phyloP scores from a whole-genome alignment of 2,888 invertebrate species.

The Trichacis sp. region DNA sequence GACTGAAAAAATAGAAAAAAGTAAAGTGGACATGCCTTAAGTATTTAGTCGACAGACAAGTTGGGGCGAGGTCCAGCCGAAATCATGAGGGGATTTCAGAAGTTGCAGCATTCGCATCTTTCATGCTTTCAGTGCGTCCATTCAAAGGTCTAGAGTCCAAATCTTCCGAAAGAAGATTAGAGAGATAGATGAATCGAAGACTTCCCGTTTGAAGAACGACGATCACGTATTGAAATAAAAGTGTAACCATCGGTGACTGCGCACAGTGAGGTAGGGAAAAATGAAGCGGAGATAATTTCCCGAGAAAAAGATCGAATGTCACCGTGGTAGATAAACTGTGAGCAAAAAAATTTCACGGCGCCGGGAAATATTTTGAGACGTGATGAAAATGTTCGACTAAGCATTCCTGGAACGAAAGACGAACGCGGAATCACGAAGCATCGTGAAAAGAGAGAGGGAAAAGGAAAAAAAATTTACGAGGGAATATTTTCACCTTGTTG shows the following conservation, averaged over 20 bases:
- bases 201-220: neutral
- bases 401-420: conserved; percentile 10
- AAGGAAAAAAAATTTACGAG: no score
- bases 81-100: no score
- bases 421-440: conserved; percentile 7
- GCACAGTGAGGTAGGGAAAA: no score
- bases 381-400: conserved; percentile 27
- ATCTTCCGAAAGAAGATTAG: neutral
- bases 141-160: neutral
- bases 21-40: no score
- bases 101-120: neutral
- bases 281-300: conserved; percentile 1
- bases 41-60: no score
- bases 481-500: no score
- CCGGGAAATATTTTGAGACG: conserved; percentile 25
- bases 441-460: neutral
- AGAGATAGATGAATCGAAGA: neutral
- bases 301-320: neutral
- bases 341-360: conserved; percentile 12
- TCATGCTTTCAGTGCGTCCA: neutral
- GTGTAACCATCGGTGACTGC: neutral
- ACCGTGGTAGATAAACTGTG: neutral
- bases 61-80: no score
- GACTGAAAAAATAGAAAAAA: no score
- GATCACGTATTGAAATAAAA: neutral